Evolutionary conservation across 2,113 vertebrate genomes (phyloP).

Genomic region (Tretioscincus oriximinensis): DNA sequence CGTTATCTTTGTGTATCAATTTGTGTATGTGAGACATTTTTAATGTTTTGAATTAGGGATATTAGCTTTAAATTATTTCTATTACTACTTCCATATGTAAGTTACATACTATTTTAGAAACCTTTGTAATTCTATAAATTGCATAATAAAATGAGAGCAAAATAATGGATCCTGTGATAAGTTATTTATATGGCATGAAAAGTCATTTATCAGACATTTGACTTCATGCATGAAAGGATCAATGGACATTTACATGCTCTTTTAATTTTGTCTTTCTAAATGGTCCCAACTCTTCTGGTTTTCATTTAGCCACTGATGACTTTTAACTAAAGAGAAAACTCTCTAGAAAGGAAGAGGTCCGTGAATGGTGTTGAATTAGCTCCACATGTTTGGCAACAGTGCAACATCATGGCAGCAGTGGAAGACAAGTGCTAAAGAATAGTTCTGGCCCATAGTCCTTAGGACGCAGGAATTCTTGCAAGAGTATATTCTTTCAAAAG

Average conservation of each 20-base stretch:
- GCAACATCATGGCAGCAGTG: neutral
- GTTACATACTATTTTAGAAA: neutral
- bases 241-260: neutral
- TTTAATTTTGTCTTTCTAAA: neutral
- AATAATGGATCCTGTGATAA: neutral
- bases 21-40: neutral
- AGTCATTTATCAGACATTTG: conserved; percentile 24
- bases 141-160: conserved; percentile 1
- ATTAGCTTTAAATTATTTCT: neutral
- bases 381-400: neutral
- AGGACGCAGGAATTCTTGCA: neutral
- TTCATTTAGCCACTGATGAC: neutral
- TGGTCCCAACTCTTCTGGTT: neutral
- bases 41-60: neutral
- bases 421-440: neutral
- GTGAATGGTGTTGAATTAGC: neutral
- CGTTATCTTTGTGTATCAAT: too few relatives aligned
- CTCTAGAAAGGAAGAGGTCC: neutral
- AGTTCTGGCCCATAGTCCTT: neutral
- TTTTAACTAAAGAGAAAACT: conserved; percentile 20
- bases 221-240: neutral
- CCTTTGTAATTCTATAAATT: neutral
- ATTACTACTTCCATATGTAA: neutral
- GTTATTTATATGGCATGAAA: neutral
- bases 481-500: neutral